Conservation (phyloP, 2,888 invertebrate species). For the Pogonocherus hispidulus region DNA sequence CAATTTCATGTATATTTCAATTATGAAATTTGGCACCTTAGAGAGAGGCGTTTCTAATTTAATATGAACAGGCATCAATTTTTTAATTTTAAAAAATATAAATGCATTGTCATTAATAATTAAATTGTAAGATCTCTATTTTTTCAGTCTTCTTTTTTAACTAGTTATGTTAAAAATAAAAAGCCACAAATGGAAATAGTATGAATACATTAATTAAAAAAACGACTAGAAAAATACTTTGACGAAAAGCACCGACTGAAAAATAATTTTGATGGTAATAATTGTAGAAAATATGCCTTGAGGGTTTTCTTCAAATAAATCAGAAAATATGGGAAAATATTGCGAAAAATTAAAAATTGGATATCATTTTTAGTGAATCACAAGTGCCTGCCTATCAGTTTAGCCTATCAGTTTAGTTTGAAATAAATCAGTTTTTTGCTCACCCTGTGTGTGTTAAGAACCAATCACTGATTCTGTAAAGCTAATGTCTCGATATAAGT, state of each 20-base stretch:
- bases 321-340: slow-evolving; percentile 20
- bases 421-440: slow-evolving; percentile 1
- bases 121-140: slow-evolving; percentile 43
- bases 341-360: too few relatives aligned
- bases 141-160: slow-evolving; percentile 58
- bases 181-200: slow-evolving; percentile 41
- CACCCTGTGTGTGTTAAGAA: slow-evolving; percentile 21
- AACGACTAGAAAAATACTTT: slow-evolving; percentile 42
- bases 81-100: slow-evolving; percentile 30
- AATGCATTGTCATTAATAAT: slow-evolving; percentile 44
- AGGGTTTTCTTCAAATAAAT: slow-evolving; percentile 17
- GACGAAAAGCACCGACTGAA: slow-evolving; percentile 39
- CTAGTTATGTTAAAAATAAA: slow-evolving; percentile 50
- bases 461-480: slow-evolving; percentile 26
- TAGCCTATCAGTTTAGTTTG: too few relatives aligned
- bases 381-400: neutral
- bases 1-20: neutral
- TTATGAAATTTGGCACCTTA: slow-evolving; percentile 35
- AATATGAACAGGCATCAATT: slow-evolving; percentile 36
- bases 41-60: slow-evolving; percentile 39
- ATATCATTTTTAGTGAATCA: too few relatives aligned
- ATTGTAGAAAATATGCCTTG: slow-evolving; percentile 27
- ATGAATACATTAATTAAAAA: slow-evolving; percentile 36
- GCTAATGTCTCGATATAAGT: slow-evolving; percentile 26
- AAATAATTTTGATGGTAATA: slow-evolving; percentile 24